Evolutionary conservation across 2,888 invertebrate genomes (phyloP), one percentile per base, ranked within the genome.

Genomic region (Ichneumoninae sp.): DNA sequence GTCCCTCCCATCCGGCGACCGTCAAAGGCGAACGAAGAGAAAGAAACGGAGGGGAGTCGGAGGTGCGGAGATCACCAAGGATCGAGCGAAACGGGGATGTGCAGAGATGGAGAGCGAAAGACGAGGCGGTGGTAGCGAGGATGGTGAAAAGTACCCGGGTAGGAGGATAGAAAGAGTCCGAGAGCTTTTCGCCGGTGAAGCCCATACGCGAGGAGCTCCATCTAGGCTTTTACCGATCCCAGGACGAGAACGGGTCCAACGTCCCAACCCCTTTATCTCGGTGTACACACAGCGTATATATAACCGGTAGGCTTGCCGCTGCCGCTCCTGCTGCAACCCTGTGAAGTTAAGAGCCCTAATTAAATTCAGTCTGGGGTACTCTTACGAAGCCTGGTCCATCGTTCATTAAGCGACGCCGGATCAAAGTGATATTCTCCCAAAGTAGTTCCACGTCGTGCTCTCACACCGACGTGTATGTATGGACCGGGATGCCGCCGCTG

Each of bases 391-490:
- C 88, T 88, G 80, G 91, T 90, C 90, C 92, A 91, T 92, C 91
- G 90, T 90, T 90, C 91, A 89, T 90, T 91, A 90, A 91, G 90
- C 92, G 91, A 88, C 89, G 91, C 87, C 89, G 92, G 92, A 92
- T 92, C 92, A 92, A 92, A 92, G 92, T 91, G 91, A 92, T 92
- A 91, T 91, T 91, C 91, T 89, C 88, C 90, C 90, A 90, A 91
- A 91, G 90, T 90, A 91, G 90, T 90, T 90, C 87, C 88, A 88
- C 88, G 88, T 86, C 86, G 88, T 86, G 89, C 88, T 70, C 88
- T 69, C 50, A 33, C 66, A 66, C 66, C 62, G 54, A 69, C 52
- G 70, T 40, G 82, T 16, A 6, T 26, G 57, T 33, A 62, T 60
- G 62, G 44, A 47, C 16, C 44, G 44, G 44, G 44, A 26, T 33